phyloP scores from a whole-genome alignment of 2,888 invertebrate species.

The Ctenicera cuprea region DNA sequence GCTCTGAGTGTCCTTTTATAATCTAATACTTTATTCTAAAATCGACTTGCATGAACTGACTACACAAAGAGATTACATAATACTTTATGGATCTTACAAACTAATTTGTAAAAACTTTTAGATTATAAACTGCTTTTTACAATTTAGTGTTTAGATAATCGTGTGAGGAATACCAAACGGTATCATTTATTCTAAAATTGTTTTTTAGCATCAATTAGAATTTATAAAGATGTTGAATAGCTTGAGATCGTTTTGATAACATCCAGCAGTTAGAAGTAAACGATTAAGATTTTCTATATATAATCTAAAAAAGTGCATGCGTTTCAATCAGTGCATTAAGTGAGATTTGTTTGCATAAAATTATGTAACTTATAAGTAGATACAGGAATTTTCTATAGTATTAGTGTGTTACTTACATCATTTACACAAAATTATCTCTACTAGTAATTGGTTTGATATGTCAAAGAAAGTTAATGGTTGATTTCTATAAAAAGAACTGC shows the following conservation, averaged over 20 bases:
- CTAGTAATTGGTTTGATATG: no score
- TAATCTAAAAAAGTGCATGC: no score
- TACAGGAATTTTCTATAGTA: no score
- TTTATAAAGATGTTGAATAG: conserved; percentile 15
- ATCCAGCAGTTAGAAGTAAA: neutral
- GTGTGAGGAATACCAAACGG: neutral
- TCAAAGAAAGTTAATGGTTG: no score
- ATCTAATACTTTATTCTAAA: conserved; percentile 31
- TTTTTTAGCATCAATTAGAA: neutral
- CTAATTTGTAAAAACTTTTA: conserved; percentile 19
- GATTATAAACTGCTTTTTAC: neutral
- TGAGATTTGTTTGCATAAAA: no score
- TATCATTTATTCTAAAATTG: conserved; percentile 5
- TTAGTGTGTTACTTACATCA: no score
- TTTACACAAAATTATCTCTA: no score
- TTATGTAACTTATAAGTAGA: no score
- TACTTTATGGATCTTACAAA: conserved; percentile 5
- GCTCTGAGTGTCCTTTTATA: conserved; percentile 20
- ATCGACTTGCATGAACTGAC: conserved; percentile 36
- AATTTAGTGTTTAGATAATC: neutral
- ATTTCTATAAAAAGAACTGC: neutral
- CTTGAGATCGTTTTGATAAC: neutral
- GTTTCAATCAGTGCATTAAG: no score
- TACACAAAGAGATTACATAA: conserved; percentile 28
- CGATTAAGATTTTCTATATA: neutral